Conservation (phyloP, 2,888 invertebrate genomes). For the Oasisia sp. region DNA sequence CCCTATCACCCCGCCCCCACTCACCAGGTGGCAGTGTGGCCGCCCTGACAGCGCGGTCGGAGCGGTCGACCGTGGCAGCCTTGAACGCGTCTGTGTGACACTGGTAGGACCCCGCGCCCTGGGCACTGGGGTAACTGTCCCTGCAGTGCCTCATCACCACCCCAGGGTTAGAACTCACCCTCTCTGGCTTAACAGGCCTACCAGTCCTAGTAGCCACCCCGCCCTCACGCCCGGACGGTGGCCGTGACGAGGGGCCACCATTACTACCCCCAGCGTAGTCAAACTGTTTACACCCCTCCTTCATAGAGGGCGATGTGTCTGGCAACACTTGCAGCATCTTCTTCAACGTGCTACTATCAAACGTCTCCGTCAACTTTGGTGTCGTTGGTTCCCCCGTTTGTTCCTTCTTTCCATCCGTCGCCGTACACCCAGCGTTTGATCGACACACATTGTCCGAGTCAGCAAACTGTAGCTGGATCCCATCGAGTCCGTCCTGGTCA, state of each 20-base stretch:
- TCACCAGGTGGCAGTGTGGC: background rate
- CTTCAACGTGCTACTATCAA: constrained; percentile 88
- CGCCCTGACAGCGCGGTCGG: background rate
- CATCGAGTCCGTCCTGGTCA: background rate
- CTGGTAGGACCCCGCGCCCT: background rate
- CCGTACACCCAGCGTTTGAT: background rate
- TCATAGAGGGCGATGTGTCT: constrained; percentile 27
- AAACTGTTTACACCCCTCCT: background rate
- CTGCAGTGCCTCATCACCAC: background rate
- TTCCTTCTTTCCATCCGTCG: background rate
- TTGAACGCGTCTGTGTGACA: background rate
- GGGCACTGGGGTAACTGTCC: background rate
- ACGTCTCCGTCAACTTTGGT: constrained; percentile 46
- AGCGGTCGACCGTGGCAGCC: background rate
- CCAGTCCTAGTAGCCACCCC: background rate
- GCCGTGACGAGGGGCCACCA: background rate
- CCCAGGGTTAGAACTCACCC: background rate
- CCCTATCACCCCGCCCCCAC: background rate
- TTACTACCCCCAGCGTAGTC: background rate
- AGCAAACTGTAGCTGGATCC: background rate
- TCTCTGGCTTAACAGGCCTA: background rate
- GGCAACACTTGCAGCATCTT: constrained; percentile 95
- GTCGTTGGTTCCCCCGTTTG: constrained; percentile 1
- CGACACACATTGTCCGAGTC: background rate
- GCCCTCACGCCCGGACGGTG: background rate